Percentiles rank a stretch among this genome's conserved stretches.
Conservation (phyloP, 2,113 vertebrate genomes). For the Cichladusa arquata region DNA sequence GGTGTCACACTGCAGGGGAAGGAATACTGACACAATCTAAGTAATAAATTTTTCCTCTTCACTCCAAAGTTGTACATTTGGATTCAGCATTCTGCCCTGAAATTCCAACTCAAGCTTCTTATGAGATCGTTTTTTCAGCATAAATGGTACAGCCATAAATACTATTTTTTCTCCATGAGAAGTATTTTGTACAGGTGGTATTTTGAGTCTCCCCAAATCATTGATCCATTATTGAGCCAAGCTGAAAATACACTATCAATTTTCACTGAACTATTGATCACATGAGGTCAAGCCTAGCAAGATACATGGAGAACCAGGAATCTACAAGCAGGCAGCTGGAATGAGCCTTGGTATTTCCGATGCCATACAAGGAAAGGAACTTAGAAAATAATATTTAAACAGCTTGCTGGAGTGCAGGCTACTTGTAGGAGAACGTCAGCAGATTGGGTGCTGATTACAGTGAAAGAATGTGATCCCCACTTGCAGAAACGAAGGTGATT, state of each 20-base stretch:
- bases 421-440: neutral
- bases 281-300: neutral
- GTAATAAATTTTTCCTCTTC: neutral
- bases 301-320: neutral
- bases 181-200: neutral
- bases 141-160: neutral
- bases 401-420: neutral
- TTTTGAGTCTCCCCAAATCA: neutral
- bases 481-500: neutral
- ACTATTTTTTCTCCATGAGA: neutral
- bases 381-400: neutral
- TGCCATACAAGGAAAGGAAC: slow-evolving; percentile 9
- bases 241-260: neutral
- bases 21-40: neutral
- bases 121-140: neutral
- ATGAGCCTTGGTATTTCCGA: neutral
- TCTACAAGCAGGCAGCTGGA: neutral
- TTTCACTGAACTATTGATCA: neutral
- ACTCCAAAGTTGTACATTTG: neutral
- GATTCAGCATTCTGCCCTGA: neutral
- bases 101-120: neutral
- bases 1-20: neutral
- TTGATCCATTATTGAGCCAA: neutral
- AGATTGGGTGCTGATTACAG: neutral
- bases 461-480: neutral